Conservation (phyloP, 2,888 invertebrate genomes). For the Chrysotoxum bicinctum region DNA sequence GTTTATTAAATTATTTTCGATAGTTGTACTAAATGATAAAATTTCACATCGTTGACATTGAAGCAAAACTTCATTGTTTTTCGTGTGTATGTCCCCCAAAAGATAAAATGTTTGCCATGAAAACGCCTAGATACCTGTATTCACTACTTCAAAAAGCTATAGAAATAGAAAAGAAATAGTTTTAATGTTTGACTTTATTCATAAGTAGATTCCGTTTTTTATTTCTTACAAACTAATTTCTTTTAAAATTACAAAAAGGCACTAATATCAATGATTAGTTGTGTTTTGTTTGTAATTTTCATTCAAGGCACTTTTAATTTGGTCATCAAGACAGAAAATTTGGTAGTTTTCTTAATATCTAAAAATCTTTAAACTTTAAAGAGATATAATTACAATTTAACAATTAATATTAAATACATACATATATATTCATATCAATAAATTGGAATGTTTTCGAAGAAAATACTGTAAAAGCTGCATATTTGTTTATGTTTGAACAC, state of each 20-base stretch:
- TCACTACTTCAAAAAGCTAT: no score
- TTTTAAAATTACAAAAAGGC: constrained; percentile 59
- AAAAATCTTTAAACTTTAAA: not conserved
- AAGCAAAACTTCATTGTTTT: no score
- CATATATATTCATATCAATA: not conserved
- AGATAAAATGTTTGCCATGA: no score
- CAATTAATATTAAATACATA: not conserved
- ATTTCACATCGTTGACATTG: no score
- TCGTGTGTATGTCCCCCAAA: no score
- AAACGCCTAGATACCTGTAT: no score
- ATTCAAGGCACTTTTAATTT: constrained; percentile 61
- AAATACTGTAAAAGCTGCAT: constrained; percentile 27
- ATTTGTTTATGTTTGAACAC: constrained; percentile 33
- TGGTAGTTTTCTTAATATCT: constrained; percentile 25
- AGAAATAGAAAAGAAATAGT: no score
- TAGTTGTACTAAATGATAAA: no score
- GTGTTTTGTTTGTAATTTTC: constrained; percentile 23
- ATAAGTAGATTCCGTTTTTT: constrained; percentile 47
- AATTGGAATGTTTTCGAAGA: constrained; percentile 51
- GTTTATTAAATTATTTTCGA: no score
- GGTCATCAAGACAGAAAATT: constrained; percentile 36
- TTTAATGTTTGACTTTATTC: constrained; percentile 51
- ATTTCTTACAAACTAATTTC: constrained; percentile 53
- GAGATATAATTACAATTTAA: not conserved
- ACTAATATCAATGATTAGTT: constrained; percentile 30